Conservation (phyloP, 2,888 invertebrate genomes). For the Athalia cordata region DNA sequence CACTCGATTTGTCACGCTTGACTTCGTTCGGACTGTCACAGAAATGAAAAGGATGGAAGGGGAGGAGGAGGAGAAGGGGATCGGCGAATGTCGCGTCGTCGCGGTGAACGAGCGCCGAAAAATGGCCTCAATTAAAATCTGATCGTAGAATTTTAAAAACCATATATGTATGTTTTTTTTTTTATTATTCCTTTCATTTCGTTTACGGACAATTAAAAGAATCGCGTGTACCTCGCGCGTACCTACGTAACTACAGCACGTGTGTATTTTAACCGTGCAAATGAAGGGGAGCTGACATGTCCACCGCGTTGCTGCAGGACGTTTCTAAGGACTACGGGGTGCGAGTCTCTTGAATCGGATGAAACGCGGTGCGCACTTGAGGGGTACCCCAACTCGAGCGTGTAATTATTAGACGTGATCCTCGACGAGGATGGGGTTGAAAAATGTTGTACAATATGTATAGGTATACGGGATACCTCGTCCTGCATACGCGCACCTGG, state of each 20-base stretch:
- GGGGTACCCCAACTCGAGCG: slow-evolving; percentile 38
- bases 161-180: neutral
- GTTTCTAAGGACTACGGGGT: neutral
- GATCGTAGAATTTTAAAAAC: slow-evolving; percentile 20
- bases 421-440: slow-evolving; percentile 28
- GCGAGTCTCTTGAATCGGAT: slow-evolving; percentile 28
- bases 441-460: neutral
- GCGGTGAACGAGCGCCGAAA: neutral
- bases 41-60: neutral
- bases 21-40: slow-evolving; percentile 11
- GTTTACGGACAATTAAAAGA: slow-evolving; percentile 31
- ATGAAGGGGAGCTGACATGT: neutral
- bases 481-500: slow-evolving; percentile 24
- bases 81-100: neutral
- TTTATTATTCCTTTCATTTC: neutral
- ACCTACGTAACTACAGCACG: neutral
- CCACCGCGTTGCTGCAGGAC: no score
- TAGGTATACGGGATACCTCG: neutral
- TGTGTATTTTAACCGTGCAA: neutral
- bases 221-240: neutral
- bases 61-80: neutral
- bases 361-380: slow-evolving; percentile 29
- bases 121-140: slow-evolving; percentile 41
- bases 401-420: slow-evolving; percentile 24
- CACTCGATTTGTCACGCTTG: slow-evolving; percentile 42